phyloP scores from a whole-genome alignment of 1,140 invertebrate species.

The Lordiphosa mommai region DNA sequence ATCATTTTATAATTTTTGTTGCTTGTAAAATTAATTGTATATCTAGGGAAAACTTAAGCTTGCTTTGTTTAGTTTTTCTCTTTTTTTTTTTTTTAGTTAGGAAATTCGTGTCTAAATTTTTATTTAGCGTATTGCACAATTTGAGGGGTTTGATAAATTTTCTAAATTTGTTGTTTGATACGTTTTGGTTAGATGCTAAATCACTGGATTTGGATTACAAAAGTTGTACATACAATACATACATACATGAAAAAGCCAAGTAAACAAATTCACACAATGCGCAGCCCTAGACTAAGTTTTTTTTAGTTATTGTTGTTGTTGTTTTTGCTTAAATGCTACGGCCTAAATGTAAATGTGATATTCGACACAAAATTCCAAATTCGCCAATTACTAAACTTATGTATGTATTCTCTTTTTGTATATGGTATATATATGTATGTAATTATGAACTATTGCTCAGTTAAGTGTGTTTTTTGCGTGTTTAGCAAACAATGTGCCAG shows the following conservation, averaged over 20 bases:
- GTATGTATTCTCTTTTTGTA: slow-evolving; percentile 38
- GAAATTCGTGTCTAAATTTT: slow-evolving; percentile 47
- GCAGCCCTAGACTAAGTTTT: slow-evolving; percentile 56
- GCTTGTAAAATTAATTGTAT: slow-evolving; percentile 40
- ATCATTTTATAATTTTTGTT: not conserved
- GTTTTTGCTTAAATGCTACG: slow-evolving; percentile 53
- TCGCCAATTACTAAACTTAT: slow-evolving; percentile 76
- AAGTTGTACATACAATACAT: slow-evolving; percentile 31
- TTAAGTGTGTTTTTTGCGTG: slow-evolving; percentile 65
- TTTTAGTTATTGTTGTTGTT: slow-evolving; percentile 49
- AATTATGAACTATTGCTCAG: slow-evolving; percentile 69
- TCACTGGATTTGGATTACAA: slow-evolving; percentile 66
- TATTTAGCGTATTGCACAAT: slow-evolving; percentile 55
- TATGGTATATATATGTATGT: slow-evolving; percentile 19
- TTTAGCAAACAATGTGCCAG: slow-evolving; percentile 57
- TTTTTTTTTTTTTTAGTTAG: slow-evolving; percentile 22
- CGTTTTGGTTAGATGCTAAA: slow-evolving; percentile 51
- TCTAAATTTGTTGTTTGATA: slow-evolving; percentile 53
- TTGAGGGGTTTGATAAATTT: slow-evolving; percentile 33
- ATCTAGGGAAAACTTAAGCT: slow-evolving; percentile 51
- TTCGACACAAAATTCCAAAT: slow-evolving; percentile 77
- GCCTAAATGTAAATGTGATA: slow-evolving; percentile 71
- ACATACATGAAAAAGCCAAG: slow-evolving; percentile 50
- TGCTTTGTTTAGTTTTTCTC: slow-evolving; percentile 53
- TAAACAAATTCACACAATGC: slow-evolving; percentile 43